A percentile compares a stretch with the other conserved stretches of the same genome.
These are phyloP conservation scores for Procambarus clarkii DNA, from an alignment of 1,140 invertebrate genomes.

Conservation along the genomic window DNA sequence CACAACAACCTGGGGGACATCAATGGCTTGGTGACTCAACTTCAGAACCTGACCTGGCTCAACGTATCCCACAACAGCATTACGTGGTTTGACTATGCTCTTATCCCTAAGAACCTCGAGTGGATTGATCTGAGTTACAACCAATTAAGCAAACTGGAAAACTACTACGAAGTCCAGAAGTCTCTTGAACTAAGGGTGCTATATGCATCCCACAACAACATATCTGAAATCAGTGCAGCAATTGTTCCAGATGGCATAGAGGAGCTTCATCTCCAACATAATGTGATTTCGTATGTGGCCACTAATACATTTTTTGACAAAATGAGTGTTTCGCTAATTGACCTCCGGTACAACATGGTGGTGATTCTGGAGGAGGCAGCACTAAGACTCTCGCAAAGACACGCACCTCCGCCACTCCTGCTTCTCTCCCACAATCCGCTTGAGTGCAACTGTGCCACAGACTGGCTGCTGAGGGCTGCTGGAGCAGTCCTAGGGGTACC, in stretches of 20 bases:
- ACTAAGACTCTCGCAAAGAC: constrained; percentile 79
- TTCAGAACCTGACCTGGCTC: constrained; percentile 87
- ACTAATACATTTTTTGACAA: constrained; percentile 91
- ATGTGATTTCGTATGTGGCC: constrained; percentile 86
- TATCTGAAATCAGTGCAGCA: constrained; percentile 85
- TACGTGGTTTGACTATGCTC: constrained; percentile 93
- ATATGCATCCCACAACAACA: constrained; percentile 90
- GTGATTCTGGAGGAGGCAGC: constrained; percentile 87
- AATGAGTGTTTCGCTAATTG: constrained; percentile 87
- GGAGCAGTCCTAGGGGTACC: constrained; percentile 72
- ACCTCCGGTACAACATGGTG: constrained; percentile 91
- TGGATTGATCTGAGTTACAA: constrained; percentile 93
- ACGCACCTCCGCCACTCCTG: constrained; percentile 80
- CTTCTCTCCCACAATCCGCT: constrained; percentile 92
- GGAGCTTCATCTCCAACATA: constrained; percentile 91
- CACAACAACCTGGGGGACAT: constrained; percentile 90
- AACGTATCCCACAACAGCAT: constrained; percentile 91
- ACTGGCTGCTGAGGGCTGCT: constrained; percentile 88
- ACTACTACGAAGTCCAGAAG: constrained; percentile 89
- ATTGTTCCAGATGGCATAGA: constrained; percentile 93
- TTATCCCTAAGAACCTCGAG: constrained; percentile 89
- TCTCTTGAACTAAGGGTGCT: constrained; percentile 81
- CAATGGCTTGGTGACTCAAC: constrained; percentile 88
- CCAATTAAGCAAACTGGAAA: constrained; percentile 88
- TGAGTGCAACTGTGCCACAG: constrained; percentile 93